Percentiles rank a stretch among this genome's conserved stretches.
Evolutionary conservation across 2,797 vertebrate genomes (phyloP).

Genomic region (Prionace glauca): DNA sequence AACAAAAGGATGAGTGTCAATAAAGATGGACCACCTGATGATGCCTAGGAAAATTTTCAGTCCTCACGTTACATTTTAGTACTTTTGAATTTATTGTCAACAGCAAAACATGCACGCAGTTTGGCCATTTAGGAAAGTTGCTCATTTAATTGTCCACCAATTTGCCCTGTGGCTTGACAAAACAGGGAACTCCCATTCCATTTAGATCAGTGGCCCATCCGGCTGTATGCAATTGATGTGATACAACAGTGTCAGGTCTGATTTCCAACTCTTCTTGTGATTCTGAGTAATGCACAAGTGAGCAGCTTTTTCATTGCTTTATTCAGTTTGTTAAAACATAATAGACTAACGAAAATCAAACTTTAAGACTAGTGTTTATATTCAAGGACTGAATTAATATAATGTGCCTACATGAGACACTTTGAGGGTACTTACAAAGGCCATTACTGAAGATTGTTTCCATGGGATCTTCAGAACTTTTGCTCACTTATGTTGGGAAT

Average conservation of each 20-base stretch:
- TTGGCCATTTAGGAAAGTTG: background rate
- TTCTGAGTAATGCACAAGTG: background rate
- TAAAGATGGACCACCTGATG: background rate
- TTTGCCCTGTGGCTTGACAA: background rate
- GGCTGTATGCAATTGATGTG: background rate
- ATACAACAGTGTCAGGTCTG: background rate
- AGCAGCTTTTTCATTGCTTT: background rate
- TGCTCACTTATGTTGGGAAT: background rate
- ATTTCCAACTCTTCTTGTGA: background rate
- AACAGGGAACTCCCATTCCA: background rate
- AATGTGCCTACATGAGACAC: background rate
- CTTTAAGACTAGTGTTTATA: background rate
- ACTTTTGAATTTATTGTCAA: background rate
- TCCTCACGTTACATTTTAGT: background rate
- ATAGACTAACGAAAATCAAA: background rate
- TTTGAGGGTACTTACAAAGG: background rate
- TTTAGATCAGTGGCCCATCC: background rate
- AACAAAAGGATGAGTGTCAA: background rate
- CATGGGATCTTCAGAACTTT: background rate
- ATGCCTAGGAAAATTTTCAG: background rate
- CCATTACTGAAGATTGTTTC: background rate
- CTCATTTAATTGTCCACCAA: background rate
- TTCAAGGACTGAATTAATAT: background rate
- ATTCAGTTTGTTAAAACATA: background rate
- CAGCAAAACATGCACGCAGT: background rate